Evolutionary conservation across 2,888 invertebrate species (phyloP).

Genomic region (Morpho deidamia): DNA sequence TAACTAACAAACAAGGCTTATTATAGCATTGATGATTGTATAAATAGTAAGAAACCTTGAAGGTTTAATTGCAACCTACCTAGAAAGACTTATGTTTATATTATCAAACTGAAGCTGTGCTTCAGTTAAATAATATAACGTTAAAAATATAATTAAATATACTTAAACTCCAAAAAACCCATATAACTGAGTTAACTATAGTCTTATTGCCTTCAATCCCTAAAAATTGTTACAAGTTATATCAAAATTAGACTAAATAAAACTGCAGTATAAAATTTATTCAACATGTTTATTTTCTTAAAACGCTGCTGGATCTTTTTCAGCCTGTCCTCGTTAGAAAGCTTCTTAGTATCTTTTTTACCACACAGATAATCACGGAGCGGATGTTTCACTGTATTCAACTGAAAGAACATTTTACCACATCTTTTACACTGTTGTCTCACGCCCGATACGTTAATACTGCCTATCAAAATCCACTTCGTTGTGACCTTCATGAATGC

Average conservation of each 20-base stretch:
- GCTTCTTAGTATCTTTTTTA: background rate
- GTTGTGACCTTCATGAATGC: constrained; percentile 6
- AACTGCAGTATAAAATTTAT: constrained; percentile 23
- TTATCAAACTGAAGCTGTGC: no score
- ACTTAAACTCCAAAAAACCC: no score
- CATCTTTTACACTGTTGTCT: constrained; percentile 18
- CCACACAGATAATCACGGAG: background rate
- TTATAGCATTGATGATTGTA: no score
- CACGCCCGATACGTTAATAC: constrained; percentile 3
- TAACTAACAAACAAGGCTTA: no score
- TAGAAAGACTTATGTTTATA: no score
- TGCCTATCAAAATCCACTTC: constrained; percentile 5
- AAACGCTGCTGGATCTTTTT: constrained; percentile 28
- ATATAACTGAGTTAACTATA: background rate
- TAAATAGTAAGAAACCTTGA: no score
- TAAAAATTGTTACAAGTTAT: no score
- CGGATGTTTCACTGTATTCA: constrained; percentile 11
- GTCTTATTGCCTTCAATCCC: background rate
- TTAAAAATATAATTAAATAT: no score
- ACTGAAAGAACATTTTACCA: constrained; percentile 15
- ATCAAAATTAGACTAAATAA: constrained; percentile 9
- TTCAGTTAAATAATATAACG: no score
- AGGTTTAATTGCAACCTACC: no score
- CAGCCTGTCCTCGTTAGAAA: constrained; percentile 25
- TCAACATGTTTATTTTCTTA: constrained; percentile 25